phyloP scores from a whole-genome alignment of 53 echinoderm and acorn worm genomes.

The Astropecten irregularis region DNA sequence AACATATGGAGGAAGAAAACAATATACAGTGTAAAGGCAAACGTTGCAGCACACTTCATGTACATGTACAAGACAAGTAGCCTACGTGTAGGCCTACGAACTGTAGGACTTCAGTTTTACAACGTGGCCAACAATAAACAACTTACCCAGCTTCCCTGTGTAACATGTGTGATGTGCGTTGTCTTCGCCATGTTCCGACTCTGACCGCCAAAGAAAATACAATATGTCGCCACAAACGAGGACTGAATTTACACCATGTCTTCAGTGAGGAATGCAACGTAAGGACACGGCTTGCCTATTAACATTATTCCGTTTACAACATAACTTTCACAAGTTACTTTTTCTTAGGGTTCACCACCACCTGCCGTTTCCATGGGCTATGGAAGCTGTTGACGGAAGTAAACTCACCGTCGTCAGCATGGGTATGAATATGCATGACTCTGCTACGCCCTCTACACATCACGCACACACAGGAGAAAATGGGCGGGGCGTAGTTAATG shows the following conservation, averaged over 20 bases:
- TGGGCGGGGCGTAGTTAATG: neutral
- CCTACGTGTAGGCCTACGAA: too few species aligned
- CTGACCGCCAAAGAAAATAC: neutral
- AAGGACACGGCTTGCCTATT: neutral
- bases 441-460: constrained; percentile 16
- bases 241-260: constrained; percentile 30
- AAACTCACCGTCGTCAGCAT: constrained; percentile 52
- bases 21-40: too few species aligned
- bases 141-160: constrained; percentile 97
- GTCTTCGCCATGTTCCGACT: constrained; percentile 43
- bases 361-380: constrained; percentile 52
- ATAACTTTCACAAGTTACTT: too few species aligned
- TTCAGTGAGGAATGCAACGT: constrained; percentile 4
- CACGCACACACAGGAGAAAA: neutral
- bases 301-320: neutral
- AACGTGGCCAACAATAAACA: too few species aligned
- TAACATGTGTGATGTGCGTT: constrained; percentile 62
- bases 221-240: neutral
- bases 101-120: too few species aligned
- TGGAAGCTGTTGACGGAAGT: constrained; percentile 60
- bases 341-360: neutral
- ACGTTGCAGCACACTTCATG: too few species aligned
- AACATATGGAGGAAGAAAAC: too few species aligned
- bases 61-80: too few species aligned
- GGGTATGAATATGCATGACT: constrained; percentile 39